phyloP scores from a whole-genome alignment of 2,113 vertebrate genomes.

The Ceyx margarethae region DNA sequence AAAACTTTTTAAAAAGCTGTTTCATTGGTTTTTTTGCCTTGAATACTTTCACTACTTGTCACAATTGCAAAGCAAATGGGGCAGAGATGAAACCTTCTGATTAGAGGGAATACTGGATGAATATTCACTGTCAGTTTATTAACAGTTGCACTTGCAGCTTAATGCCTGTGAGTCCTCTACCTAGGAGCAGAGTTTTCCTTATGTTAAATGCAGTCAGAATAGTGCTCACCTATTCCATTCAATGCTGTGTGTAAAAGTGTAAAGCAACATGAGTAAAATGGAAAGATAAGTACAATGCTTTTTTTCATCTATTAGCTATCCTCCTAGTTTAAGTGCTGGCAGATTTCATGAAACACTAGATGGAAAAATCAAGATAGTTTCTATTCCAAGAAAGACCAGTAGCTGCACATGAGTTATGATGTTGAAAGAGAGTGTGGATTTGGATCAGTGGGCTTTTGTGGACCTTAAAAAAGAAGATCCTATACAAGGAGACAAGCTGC shows the following conservation, averaged over 20 bases:
- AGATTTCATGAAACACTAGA: neutral
- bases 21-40: neutral
- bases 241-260: neutral
- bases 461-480: neutral
- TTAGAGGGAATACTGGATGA: neutral
- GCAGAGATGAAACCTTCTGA: neutral
- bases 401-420: neutral
- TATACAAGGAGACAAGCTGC: neutral
- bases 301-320: neutral
- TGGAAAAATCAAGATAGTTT: neutral
- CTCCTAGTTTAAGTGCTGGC: neutral
- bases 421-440: neutral
- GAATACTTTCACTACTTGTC: neutral
- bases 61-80: neutral
- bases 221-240: neutral
- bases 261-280: neutral
- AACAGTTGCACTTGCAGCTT: neutral
- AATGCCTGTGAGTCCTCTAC: neutral
- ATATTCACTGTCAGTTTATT: neutral
- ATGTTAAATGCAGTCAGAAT: neutral
- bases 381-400: neutral
- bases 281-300: neutral
- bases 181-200: neutral
- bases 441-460: neutral
- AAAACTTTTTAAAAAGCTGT: neutral